Conservation (phyloP, 2,797 vertebrate genomes). For the Ctenochaetus hawaiiensis region DNA sequence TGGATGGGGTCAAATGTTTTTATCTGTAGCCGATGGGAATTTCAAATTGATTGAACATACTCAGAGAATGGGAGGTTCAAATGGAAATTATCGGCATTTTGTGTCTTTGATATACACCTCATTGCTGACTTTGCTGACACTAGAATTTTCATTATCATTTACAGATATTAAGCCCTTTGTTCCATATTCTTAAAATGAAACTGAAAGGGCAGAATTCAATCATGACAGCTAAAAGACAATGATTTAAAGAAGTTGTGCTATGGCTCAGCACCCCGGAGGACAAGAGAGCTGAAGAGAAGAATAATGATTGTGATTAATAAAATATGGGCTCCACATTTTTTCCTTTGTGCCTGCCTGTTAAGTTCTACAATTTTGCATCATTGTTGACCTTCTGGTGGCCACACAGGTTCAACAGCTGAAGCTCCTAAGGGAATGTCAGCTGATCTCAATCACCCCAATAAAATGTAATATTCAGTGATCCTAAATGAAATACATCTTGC, state of each 20-base stretch:
- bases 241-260: too few species aligned
- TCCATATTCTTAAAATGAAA: constrained; percentile 42
- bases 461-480: constrained; percentile 35
- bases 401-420: constrained; percentile 20
- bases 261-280: too few species aligned
- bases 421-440: constrained; percentile 29
- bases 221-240: neutral
- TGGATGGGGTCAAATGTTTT: constrained; percentile 73
- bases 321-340: constrained; percentile 4
- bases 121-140: constrained; percentile 47
- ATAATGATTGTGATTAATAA: neutral
- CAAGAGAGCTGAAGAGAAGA: neutral
- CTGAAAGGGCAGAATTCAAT: constrained; percentile 46
- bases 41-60: constrained; percentile 75
- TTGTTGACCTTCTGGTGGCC: constrained; percentile 13
- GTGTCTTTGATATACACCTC: constrained; percentile 52
- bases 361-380: constrained; percentile 15
- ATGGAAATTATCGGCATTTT: constrained; percentile 66
- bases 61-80: constrained; percentile 59
- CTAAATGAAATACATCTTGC: constrained; percentile 11
- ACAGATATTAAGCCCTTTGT: constrained; percentile 43
- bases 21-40: constrained; percentile 69
- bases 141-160: constrained; percentile 51
- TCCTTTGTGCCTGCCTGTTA: constrained; percentile 25
- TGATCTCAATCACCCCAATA: constrained; percentile 29